phyloP scores from a whole-genome alignment of 1,140 invertebrate genomes.

The Megalopta genalis region DNA sequence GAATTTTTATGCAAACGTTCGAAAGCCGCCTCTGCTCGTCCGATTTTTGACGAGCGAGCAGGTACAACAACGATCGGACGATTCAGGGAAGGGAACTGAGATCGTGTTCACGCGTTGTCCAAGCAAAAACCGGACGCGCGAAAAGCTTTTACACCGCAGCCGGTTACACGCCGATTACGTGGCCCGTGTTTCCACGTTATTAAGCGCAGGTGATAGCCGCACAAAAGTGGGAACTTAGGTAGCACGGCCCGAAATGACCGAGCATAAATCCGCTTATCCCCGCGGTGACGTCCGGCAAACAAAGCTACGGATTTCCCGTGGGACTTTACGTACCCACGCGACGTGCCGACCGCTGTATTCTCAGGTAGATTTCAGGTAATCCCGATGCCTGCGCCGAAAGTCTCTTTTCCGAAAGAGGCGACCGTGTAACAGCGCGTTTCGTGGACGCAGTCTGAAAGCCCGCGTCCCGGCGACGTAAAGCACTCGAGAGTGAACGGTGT shows the following conservation, averaged over 20 bases:
- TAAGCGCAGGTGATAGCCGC: constrained; percentile 63
- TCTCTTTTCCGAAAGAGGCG: constrained; percentile 31
- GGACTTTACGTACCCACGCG: constrained; percentile 64
- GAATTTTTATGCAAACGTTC: no score
- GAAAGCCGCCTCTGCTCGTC: no score
- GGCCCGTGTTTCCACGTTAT: constrained; percentile 64
- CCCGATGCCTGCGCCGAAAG: constrained; percentile 32
- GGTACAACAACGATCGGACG: no score
- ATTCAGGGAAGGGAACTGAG: no score
- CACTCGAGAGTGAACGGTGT: neutral
- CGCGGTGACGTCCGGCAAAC: constrained; percentile 64
- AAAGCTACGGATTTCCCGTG: constrained; percentile 69
- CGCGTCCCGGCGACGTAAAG: neutral
- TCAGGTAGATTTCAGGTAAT: constrained; percentile 71
- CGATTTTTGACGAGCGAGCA: no score
- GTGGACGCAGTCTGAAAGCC: constrained; percentile 13
- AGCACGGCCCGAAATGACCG: constrained; percentile 53
- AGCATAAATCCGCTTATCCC: constrained; percentile 74
- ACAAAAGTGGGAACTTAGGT: constrained; percentile 43
- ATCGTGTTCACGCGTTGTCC: no score
- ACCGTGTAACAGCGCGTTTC: neutral
- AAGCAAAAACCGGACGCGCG: no score
- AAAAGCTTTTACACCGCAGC: neutral
- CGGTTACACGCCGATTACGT: constrained; percentile 53
- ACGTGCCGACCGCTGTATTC: constrained; percentile 64